Conservation (phyloP, 2,797 vertebrate genomes). For the Mycteria americana region DNA sequence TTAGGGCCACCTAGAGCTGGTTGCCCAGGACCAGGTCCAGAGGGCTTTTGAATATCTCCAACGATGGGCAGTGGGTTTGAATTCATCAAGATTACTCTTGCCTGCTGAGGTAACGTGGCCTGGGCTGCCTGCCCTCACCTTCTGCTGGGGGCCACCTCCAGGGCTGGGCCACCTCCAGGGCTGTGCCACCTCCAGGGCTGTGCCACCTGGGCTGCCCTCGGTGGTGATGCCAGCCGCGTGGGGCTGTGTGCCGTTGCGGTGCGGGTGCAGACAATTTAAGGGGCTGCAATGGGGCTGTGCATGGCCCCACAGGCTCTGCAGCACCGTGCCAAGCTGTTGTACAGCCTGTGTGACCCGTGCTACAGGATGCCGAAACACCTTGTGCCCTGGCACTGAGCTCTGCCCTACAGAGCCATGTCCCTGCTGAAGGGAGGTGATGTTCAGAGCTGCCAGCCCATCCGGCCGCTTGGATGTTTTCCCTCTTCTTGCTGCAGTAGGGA, state of each 20-base stretch:
- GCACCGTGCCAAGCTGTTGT: rapidly evolving
- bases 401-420: neutral
- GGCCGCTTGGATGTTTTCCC: neutral
- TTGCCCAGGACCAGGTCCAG: neutral
- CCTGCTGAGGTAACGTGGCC: too few species aligned
- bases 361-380: rapidly evolving
- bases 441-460: neutral
- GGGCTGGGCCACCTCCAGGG: rapidly evolving
- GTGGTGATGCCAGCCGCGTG: neutral
- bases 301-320: rapidly evolving
- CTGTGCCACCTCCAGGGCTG: rapidly evolving
- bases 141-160: neutral
- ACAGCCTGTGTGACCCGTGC: rapidly evolving
- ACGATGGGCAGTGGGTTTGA: neutral
- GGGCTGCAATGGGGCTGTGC: neutral
- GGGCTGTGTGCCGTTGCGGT: rapidly evolving
- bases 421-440: rapidly evolving
- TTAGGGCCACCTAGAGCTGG: neutral
- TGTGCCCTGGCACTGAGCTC: neutral
- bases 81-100: neutral
- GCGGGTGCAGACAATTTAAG: rapidly evolving
- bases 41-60: neutral
- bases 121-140: neutral
- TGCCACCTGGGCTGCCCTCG: neutral
- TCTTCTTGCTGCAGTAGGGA: neutral